Base-by-base conservation (phyloP, 2,113 vertebrate species). In the Pterocles orientalis region DNA sequence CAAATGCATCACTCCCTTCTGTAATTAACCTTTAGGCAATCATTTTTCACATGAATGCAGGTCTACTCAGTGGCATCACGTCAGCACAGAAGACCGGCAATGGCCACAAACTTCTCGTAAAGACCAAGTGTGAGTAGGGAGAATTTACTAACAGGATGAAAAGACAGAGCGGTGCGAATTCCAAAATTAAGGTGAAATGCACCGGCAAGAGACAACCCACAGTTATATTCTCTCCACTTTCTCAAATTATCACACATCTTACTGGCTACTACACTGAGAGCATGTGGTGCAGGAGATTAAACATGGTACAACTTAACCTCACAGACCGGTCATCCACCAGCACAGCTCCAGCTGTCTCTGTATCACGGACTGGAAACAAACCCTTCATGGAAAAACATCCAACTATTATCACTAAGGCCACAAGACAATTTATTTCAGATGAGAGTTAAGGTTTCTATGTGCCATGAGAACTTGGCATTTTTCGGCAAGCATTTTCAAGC, bases 41-140 rank as follows among this genome's bases (percentile, higher is more conserved):
- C 23, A 84, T 85, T 82, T 89, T 54, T 88, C 60, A 78, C 5
- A 18, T 28, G 34, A 76, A 31, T 0, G 3, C 5, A 29, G 0
- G 0, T n/a, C 62, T 62, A n/a, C 23, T 86, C 82, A 58, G 1
- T 5, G 18, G 48, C 9, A 68, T 18, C 33, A 58, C 0, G 0
- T 51, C 85, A 92, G 83, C 86, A 65, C 56, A 62, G 60, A 77
- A 14, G 24, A 76, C 0, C 0, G 21, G 36, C 21, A 45, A n/a
- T 2, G 86, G 54, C 21, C 68, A 58, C 0, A 0, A 76, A 77
- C 36, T 50, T n/a, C 58, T 34, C 20, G 43, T 51, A 36, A 76
- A 75, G 47, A 6, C 12, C 4, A 47, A 79, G 23, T 9, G 19
- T 14, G 41, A 50, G n/a, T 39, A 51, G 14, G 34, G 34, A 90